phyloP scores from a whole-genome alignment of 2,113 vertebrate species.

The Seriola aureovittata region DNA sequence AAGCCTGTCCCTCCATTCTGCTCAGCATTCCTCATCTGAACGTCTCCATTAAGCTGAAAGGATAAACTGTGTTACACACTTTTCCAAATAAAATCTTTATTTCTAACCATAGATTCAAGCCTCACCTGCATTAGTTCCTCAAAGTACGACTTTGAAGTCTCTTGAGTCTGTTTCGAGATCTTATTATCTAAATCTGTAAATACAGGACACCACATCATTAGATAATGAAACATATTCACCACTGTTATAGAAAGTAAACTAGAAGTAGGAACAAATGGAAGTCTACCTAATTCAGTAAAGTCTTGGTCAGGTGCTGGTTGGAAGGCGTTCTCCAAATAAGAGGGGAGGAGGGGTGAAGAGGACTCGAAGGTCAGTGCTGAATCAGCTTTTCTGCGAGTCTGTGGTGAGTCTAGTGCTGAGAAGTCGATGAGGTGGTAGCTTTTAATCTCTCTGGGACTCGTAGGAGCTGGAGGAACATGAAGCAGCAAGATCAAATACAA shows the following conservation, averaged over 20 bases:
- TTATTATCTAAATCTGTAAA: conserved; percentile 55
- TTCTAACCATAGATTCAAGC: not conserved
- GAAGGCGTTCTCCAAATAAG: conserved; percentile 32
- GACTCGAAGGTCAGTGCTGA: conserved; percentile 16
- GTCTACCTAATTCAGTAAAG: conserved; percentile 79
- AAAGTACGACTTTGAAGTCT: conserved; percentile 54
- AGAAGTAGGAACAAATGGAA: not conserved
- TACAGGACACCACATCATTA: conserved; percentile 4
- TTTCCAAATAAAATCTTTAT: not conserved
- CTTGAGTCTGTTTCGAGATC: conserved; percentile 22
- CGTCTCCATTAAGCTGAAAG: conserved; percentile 58
- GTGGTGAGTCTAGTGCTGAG: conserved; percentile 79
- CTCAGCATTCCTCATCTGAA: conserved; percentile 20
- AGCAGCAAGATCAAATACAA: conserved; percentile 8
- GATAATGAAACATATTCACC: not conserved
- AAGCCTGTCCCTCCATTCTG: conserved; percentile 37
- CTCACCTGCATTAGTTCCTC: conserved; percentile 77
- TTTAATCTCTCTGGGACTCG: conserved; percentile 71
- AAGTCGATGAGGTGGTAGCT: conserved; percentile 90
- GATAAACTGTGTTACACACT: not conserved
- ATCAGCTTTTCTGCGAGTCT: conserved; percentile 33
- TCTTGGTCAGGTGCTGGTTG: conserved; percentile 77
- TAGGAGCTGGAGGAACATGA: conserved; percentile 65
- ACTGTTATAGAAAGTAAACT: not conserved
- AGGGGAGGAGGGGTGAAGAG: conserved; percentile 35